These are phyloP conservation scores for Zaprionus nigranus DNA, from an alignment of 1,140 invertebrate genomes.

Conservation along the genomic window DNA sequence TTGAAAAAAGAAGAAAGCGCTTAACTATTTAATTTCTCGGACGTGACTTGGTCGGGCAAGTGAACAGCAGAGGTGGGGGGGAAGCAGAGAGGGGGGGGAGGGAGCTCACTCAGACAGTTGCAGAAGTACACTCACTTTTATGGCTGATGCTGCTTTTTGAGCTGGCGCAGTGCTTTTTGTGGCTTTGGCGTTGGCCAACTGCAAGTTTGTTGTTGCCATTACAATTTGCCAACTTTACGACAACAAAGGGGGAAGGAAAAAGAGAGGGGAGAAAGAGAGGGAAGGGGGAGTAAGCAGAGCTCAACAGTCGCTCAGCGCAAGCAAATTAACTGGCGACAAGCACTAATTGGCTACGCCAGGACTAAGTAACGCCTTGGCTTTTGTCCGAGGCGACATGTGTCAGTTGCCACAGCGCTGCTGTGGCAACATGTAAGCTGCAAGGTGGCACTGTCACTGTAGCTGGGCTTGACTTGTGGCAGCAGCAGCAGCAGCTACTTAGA, in stretches of 20 bases:
- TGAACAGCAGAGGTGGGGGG: not conserved
- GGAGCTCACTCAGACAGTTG: constrained; percentile 49
- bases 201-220: constrained; percentile 33
- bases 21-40: constrained; percentile 73
- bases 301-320: constrained; percentile 36
- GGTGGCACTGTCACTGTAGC: constrained; percentile 41
- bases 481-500: constrained; percentile 65
- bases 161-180: constrained; percentile 45
- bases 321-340: constrained; percentile 70
- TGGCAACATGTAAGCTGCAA: constrained; percentile 12
- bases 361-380: constrained; percentile 35
- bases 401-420: constrained; percentile 18
- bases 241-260: constrained; percentile 31
- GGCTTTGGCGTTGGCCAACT: constrained; percentile 18
- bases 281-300: not conserved
- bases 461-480: constrained; percentile 16
- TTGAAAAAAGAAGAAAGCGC: constrained; percentile 38
- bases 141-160: constrained; percentile 19
- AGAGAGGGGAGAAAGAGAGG: no score
- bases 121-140: constrained; percentile 51
- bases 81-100: not conserved
- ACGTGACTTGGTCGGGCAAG: constrained; percentile 57
- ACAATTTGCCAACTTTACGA: constrained; percentile 64
- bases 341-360: constrained; percentile 59
- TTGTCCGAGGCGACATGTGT: constrained; percentile 42